Percentiles rank a stretch among this genome's conserved stretches.
These are phyloP conservation scores for Timema podura DNA, from an alignment of 2,888 invertebrate genomes.

Conservation along the genomic window DNA sequence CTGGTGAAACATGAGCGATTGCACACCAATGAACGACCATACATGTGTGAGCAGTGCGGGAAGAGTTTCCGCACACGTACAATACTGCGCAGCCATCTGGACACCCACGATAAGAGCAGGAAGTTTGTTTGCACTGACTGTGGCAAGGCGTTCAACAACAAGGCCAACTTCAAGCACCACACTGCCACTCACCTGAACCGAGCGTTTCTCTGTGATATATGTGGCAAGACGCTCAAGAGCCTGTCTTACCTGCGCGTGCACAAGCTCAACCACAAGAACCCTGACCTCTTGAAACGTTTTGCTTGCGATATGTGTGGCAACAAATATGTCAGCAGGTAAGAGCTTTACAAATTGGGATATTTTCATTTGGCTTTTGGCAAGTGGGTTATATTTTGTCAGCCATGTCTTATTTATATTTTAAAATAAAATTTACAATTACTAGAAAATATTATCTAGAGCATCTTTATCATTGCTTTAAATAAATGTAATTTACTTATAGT, in stretches of 20 bases:
- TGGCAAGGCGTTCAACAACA: slow-evolving; percentile 27
- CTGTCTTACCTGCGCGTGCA: not conserved
- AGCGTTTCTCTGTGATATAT: slow-evolving; percentile 27
- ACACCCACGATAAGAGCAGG: slow-evolving; percentile 22
- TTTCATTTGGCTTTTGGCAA: too few species aligned
- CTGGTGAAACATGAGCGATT: slow-evolving; percentile 25
- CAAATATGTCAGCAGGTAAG: slow-evolving; percentile 11
- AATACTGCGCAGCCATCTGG: slow-evolving; percentile 26
- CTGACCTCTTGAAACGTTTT: not conserved
- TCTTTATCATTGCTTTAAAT: too few species aligned
- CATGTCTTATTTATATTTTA: too few species aligned
- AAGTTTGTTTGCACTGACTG: slow-evolving; percentile 26
- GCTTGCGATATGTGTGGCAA: slow-evolving; percentile 5
- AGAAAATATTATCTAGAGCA: too few species aligned
- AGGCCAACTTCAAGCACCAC: slow-evolving; percentile 6
- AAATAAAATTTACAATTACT: too few species aligned
- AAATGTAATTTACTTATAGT: too few species aligned
- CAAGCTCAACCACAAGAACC: slow-evolving; percentile 7
- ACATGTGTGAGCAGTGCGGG: slow-evolving; percentile 39
- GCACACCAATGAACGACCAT: slow-evolving; percentile 24
- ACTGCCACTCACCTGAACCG: slow-evolving; percentile 19
- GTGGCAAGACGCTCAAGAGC: slow-evolving; percentile 22
- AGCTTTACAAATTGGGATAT: too few species aligned
- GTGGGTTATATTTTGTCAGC: too few species aligned
- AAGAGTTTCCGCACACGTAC: slow-evolving; percentile 36